A percentile compares a stretch with the other conserved stretches of the same genome.
Evolutionary conservation across 53 echinoderm and acorn worm genomes (phyloP).

Genomic region (Actinopyga echinites): DNA sequence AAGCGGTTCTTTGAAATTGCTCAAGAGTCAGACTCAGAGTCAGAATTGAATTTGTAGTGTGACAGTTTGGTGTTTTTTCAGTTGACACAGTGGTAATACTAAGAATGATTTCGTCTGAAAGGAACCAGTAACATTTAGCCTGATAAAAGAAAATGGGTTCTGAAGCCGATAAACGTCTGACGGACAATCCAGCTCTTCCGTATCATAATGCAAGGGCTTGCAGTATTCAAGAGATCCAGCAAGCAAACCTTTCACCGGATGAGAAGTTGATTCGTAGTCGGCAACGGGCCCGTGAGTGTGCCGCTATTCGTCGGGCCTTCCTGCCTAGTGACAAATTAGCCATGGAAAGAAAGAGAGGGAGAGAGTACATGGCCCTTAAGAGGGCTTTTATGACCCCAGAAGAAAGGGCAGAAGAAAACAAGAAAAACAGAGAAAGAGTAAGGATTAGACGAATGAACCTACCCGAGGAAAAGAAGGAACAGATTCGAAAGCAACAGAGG

Average conservation of each 20-base stretch:
- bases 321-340: constrained; percentile 21
- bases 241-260: constrained; percentile 24
- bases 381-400: constrained; percentile 36
- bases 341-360: constrained; percentile 34
- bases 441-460: constrained; percentile 9
- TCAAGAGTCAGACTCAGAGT: no score
- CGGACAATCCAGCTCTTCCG: no score
- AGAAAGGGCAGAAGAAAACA: constrained; percentile 16
- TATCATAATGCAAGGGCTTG: neutral
- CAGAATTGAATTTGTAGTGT: no score
- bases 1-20: no score
- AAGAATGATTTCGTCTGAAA: no score
- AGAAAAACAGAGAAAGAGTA: constrained; percentile 25
- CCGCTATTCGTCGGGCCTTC: constrained; percentile 32
- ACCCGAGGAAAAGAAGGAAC: constrained; percentile 31
- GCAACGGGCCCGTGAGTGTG: constrained; percentile 11
- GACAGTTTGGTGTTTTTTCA: no score
- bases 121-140: no score
- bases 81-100: no score
- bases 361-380: constrained; percentile 41
- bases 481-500: constrained; percentile 19
- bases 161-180: no score
- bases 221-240: constrained; percentile 29
- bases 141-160: no score
- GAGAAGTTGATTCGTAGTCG: constrained; percentile 14